Evolutionary conservation across 2,113 vertebrate species (phyloP).

Genomic region (Siniperca chuatsi): DNA sequence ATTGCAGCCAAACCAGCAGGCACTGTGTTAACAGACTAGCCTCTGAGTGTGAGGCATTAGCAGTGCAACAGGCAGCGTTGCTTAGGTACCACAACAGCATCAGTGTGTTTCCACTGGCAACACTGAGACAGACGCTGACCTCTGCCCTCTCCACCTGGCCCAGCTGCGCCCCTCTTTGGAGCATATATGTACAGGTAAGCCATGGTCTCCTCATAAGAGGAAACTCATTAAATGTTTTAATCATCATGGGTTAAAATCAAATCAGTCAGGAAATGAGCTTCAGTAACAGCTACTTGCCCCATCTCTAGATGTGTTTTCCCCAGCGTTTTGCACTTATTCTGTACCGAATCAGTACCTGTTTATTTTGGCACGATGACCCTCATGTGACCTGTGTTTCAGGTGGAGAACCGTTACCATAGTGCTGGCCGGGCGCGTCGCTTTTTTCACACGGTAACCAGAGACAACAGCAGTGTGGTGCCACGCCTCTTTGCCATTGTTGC

Average conservation of each 20-base stretch:
- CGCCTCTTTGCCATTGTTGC: constrained; percentile 92
- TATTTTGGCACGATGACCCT: neutral
- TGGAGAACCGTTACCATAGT: constrained; percentile 89
- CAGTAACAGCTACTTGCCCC: neutral
- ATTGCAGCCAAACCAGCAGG: neutral
- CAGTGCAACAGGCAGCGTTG: constrained; percentile 87
- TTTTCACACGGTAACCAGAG: constrained; percentile 86
- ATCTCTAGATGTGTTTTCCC: neutral
- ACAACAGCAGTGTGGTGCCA: constrained; percentile 84
- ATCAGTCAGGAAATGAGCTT: neutral
- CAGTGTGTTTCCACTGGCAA: constrained; percentile 86
- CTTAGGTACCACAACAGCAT: constrained; percentile 87
- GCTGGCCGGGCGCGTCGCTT: constrained; percentile 91
- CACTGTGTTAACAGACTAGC: constrained; percentile 34
- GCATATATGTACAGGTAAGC: constrained; percentile 85
- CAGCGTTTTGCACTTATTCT: neutral
- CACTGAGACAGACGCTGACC: constrained; percentile 86
- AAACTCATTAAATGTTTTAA: neutral
- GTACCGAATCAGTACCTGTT: neutral
- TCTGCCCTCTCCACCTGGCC: constrained; percentile 87
- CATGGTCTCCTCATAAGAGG: neutral
- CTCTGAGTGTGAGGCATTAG: constrained; percentile 84
- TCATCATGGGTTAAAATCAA: neutral
- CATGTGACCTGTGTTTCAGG: constrained; percentile 52
- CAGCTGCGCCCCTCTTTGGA: constrained; percentile 88